Base-by-base conservation (phyloP, 2,113 vertebrate genomes). In the Rhagologus leucostigma region DNA sequence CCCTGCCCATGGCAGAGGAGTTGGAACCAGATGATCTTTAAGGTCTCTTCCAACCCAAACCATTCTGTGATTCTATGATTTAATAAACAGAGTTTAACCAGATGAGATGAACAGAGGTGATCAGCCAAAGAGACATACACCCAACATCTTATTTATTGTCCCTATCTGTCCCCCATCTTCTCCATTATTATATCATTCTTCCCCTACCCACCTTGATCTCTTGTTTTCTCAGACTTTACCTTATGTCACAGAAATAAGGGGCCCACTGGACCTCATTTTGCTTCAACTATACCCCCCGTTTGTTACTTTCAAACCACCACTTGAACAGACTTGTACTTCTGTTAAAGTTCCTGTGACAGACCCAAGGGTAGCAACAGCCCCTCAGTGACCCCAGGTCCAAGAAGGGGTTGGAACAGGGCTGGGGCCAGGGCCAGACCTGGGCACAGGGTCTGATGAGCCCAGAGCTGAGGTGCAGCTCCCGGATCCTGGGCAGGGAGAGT, bases 381-480 rank as follows among this genome's bases (percentile, higher is more conserved):
- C 6, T 44, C 24, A 35, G 49, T 24, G 33, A 29, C 15, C 11
- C 16, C 68, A 73, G 21, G 19, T 53, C 6, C 16, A 26, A 30
- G 1, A 2, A 75, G 8, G 5, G 16, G 2, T 4, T 53, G 56
- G 10, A n/a, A 4, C 3, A 22, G 13, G 32, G 7, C 16, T 82
- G 33, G 10, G 5, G 5, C 26, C 3, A 5, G 27, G 26, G 5
- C 3, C 35, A 46, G 39, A 23, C 14, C 9, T 37, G 22, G 24
- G 16, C 8, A 63, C 15, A 49, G 39, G 7, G 7, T 60, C 41
- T 78, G 39, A 4, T 6, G 2, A 74, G 39, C 30, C 15, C 56
- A 41, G 46, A 56, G 50, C 19, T 39, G n/a, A 44, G 21, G 13
- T 44, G 9, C 7, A n/a, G 15, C 4, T 60, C 21, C 65, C 35